phyloP scores from a whole-genome alignment of 2,113 vertebrate genomes.

The Cochlearius cochlearius region DNA sequence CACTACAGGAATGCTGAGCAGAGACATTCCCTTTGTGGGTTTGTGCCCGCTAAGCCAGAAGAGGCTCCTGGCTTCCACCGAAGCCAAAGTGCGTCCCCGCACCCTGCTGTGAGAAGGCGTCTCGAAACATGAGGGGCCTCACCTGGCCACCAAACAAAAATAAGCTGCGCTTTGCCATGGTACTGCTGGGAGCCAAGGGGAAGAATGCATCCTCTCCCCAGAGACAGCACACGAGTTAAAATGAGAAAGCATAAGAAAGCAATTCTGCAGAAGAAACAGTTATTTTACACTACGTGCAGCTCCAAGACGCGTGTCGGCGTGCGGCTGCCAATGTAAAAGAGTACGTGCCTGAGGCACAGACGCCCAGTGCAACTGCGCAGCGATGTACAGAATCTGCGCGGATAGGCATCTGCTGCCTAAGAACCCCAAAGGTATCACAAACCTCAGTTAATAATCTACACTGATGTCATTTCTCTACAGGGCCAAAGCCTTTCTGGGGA shows the following conservation, averaged over 20 bases:
- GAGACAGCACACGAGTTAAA: background rate
- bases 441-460: background rate
- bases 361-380: background rate
- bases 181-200: background rate
- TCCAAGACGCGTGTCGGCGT: fast-evolving
- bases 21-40: background rate
- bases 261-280: background rate
- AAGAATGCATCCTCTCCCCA: background rate
- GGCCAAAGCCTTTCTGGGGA: background rate
- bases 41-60: background rate
- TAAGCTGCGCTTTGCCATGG: background rate
- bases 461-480: background rate
- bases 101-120: background rate
- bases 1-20: constrained; percentile 32
- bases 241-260: background rate
- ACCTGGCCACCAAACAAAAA: background rate
- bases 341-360: background rate
- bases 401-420: background rate
- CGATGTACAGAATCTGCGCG: fast-evolving
- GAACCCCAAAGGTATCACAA: background rate
- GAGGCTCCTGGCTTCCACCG: background rate
- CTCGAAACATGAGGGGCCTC: background rate
- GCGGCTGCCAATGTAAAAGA: background rate
- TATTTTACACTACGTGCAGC: background rate
- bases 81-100: background rate